Percentiles rank a stretch among this genome's conserved stretches.
phyloP scores from a whole-genome alignment of 1,140 invertebrate genomes.

The Galleria mellonella region DNA sequence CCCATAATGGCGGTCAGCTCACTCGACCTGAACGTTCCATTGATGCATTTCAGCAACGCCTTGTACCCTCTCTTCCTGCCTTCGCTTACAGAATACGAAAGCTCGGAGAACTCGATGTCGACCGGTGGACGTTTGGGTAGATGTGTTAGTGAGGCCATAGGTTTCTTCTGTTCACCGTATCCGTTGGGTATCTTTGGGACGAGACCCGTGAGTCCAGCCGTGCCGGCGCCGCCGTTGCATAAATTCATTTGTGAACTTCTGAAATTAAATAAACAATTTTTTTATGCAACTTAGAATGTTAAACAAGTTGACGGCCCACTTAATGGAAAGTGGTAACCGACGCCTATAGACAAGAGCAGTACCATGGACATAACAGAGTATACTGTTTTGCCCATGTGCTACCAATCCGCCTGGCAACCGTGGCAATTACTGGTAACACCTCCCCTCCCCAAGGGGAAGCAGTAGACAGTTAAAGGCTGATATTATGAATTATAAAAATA shows the following conservation, averaged over 20 bases:
- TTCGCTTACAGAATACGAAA: conserved; percentile 90
- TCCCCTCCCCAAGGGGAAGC: no score
- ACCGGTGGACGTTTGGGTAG: conserved; percentile 88
- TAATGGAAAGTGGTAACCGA: no score
- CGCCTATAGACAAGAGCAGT: no score
- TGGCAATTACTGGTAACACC: no score
- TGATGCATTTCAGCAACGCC: conserved; percentile 89
- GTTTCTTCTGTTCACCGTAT: conserved; percentile 77
- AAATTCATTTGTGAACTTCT: conserved; percentile 80
- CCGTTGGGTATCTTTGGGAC: conserved; percentile 81
- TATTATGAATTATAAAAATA: no score
- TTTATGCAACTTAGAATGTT: no score
- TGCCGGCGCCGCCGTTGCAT: conserved; percentile 79
- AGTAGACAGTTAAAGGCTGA: no score
- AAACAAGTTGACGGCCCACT: no score
- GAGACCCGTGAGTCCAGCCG: conserved; percentile 71
- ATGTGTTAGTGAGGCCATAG: conserved; percentile 81
- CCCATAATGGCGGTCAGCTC: conserved; percentile 95
- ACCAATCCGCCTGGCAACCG: no score
- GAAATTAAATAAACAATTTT: conserved; percentile 36
- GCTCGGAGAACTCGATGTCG: conserved; percentile 89
- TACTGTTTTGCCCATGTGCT: no score
- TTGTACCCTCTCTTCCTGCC: conserved; percentile 86
- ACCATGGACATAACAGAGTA: no score
- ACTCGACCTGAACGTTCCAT: conserved; percentile 85